phyloP scores from a whole-genome alignment of 2,113 vertebrate species.

The Ariopsis seemanni region DNA sequence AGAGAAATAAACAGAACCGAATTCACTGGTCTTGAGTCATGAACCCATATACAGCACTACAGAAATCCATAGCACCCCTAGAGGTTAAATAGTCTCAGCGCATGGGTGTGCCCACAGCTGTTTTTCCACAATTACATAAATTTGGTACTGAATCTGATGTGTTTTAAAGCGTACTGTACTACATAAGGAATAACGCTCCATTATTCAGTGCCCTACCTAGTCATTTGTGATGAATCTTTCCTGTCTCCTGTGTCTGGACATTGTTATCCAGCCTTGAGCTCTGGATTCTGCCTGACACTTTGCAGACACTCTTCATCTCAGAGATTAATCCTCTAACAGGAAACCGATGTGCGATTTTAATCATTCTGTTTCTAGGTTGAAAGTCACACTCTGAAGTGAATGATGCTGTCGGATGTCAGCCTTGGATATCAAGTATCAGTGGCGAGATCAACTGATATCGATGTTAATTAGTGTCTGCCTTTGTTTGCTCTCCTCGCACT shows the following conservation, averaged over 20 bases:
- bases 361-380: slow-evolving; percentile 21
- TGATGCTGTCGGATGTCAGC: slow-evolving; percentile 2
- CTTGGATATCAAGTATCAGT: not conserved
- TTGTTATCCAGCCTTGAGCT: slow-evolving; percentile 51
- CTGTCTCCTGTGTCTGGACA: slow-evolving; percentile 60
- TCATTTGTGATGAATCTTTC: slow-evolving; percentile 3
- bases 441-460: slow-evolving; percentile 29
- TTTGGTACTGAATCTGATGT: not conserved
- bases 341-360: slow-evolving; percentile 33
- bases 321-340: slow-evolving; percentile 52
- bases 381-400: not conserved
- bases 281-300: slow-evolving; percentile 44
- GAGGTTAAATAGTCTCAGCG: not conserved
- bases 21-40: not conserved
- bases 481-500: slow-evolving; percentile 20
- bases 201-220: not conserved
- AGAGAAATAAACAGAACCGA: not conserved
- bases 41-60: not conserved
- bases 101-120: not conserved
- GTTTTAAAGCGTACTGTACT: not conserved
- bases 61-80: not conserved
- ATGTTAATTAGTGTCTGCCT: slow-evolving; percentile 32
- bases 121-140: slow-evolving; percentile 2
- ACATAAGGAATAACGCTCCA: not conserved
- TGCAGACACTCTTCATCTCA: slow-evolving; percentile 46